Conservation (phyloP, 2,888 invertebrate genomes). For the Xestoiulus laeticollis region DNA sequence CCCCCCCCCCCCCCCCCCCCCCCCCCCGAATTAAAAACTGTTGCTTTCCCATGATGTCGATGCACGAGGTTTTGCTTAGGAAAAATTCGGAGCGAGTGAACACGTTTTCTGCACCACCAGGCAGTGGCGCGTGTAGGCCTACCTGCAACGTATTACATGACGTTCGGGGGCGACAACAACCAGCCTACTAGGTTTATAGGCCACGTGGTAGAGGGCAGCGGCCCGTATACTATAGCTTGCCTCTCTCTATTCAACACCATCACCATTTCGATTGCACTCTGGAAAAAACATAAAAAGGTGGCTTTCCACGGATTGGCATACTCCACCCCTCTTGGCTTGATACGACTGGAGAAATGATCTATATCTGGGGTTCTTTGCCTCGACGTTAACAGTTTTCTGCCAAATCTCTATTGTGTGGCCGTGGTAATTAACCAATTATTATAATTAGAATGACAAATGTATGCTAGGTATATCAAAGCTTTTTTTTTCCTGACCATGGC, state of each 20-base stretch:
- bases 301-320: not conserved
- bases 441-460: not conserved
- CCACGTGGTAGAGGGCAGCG: slow-evolving; percentile 50
- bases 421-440: not conserved
- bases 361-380: not conserved
- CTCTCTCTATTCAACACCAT: slow-evolving; percentile 38
- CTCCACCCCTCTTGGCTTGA: not conserved
- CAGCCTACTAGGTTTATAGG: slow-evolving; percentile 51
- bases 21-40: too few relatives aligned
- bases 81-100: not conserved
- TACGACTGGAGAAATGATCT: not conserved
- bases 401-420: not conserved
- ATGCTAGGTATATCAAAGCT: not conserved
- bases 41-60: slow-evolving; percentile 27
- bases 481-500: not conserved
- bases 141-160: not conserved
- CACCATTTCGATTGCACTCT: not conserved
- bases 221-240: slow-evolving; percentile 17
- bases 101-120: slow-evolving; percentile 34
- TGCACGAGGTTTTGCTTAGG: not conserved
- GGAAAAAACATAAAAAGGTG: not conserved
- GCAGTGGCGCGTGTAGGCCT: not conserved
- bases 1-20: too few relatives aligned
- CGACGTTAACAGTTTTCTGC: not conserved
- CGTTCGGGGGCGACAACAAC: slow-evolving; percentile 40